Evolutionary conservation across 2,113 vertebrate species (phyloP).

Genomic region (Etheostoma cragini): DNA sequence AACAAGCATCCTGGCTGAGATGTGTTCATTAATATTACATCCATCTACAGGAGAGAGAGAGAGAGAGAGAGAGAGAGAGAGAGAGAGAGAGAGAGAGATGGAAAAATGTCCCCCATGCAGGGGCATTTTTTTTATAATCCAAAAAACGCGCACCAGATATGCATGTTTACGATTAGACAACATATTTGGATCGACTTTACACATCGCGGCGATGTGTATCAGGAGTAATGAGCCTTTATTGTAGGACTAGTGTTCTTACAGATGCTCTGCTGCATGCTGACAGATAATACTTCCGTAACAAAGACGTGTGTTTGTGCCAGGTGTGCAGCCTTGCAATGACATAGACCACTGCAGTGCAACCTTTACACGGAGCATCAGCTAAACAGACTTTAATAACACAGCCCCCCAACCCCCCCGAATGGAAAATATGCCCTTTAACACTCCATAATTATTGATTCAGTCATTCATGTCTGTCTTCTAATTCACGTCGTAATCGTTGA

Average conservation of each 20-base stretch:
- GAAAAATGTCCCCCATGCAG: slow-evolving; percentile 45
- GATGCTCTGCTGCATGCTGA: slow-evolving; percentile 32
- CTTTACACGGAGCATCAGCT: slow-evolving; percentile 43
- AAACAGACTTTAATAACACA: slow-evolving; percentile 45
- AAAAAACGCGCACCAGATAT: not conserved
- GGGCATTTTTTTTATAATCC: slow-evolving; percentile 1
- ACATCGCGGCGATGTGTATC: slow-evolving; percentile 31
- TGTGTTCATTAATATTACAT: slow-evolving; percentile 71
- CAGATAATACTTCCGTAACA: slow-evolving; percentile 43
- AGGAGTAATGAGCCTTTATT: slow-evolving; percentile 50
- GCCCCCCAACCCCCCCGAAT: slow-evolving; percentile 7
- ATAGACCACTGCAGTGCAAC: slow-evolving; percentile 54
- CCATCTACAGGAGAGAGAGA: slow-evolving; percentile 19
- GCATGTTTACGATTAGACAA: slow-evolving; percentile 25
- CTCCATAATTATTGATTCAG: slow-evolving; percentile 64
- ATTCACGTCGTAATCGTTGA: slow-evolving; percentile 51
- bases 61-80: not conserved
- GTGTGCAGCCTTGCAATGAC: slow-evolving; percentile 21
- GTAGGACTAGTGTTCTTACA: slow-evolving; percentile 48
- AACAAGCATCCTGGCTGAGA: slow-evolving; percentile 64
- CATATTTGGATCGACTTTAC: slow-evolving; percentile 49
- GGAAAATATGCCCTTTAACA: slow-evolving; percentile 72
- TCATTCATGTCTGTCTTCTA: slow-evolving; percentile 58
- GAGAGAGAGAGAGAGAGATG: slow-evolving; percentile 19
- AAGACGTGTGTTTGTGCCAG: slow-evolving; percentile 42